A percentile compares a stretch with the other conserved stretches of the same genome.
These are phyloP conservation scores for Adelognathus sp. DNA, from an alignment of 2,888 invertebrate genomes.

Conservation along the genomic window DNA sequence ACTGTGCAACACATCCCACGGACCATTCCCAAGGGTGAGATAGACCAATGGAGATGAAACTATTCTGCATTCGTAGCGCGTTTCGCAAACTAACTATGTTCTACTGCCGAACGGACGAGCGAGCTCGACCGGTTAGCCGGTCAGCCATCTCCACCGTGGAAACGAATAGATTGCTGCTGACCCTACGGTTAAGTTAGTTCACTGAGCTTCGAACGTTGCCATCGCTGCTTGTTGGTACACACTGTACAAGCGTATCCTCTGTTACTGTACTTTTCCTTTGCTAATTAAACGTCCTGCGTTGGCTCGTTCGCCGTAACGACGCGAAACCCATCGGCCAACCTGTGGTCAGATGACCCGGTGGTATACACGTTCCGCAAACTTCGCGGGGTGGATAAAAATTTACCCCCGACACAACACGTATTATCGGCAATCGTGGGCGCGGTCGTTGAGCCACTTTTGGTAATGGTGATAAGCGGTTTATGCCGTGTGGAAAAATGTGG, in stretches of 20 bases:
- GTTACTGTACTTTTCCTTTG: slow-evolving; percentile 68
- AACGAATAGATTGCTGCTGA: slow-evolving; percentile 76
- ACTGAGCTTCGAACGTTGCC: slow-evolving; percentile 65
- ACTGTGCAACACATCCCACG: slow-evolving; percentile 36
- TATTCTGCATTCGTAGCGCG: slow-evolving; percentile 68
- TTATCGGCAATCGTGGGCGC: slow-evolving; percentile 6
- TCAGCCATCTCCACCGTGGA: slow-evolving; percentile 43
- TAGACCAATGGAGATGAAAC: slow-evolving; percentile 50
- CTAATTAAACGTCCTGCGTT: slow-evolving; percentile 75
- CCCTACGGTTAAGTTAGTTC: slow-evolving; percentile 78
- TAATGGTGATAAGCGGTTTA: neutral
- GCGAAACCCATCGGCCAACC: slow-evolving; percentile 32
- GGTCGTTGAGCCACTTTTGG: neutral
- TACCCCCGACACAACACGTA: neutral
- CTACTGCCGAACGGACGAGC: slow-evolving; percentile 3
- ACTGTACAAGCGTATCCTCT: slow-evolving; percentile 28
- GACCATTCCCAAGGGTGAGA: slow-evolving; percentile 35
- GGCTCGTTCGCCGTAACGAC: slow-evolving; percentile 35
- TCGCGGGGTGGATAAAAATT: neutral
- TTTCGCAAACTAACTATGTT: slow-evolving; percentile 73
- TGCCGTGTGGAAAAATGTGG: slow-evolving; percentile 12
- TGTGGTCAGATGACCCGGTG: neutral
- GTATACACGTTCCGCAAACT: neutral
- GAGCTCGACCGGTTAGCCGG: slow-evolving; percentile 36
- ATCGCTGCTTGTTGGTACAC: slow-evolving; percentile 66